Percentiles rank a stretch among this genome's conserved stretches.
phyloP scores from a whole-genome alignment of 2,888 invertebrate genomes.

The Plagodis dolabraria region DNA sequence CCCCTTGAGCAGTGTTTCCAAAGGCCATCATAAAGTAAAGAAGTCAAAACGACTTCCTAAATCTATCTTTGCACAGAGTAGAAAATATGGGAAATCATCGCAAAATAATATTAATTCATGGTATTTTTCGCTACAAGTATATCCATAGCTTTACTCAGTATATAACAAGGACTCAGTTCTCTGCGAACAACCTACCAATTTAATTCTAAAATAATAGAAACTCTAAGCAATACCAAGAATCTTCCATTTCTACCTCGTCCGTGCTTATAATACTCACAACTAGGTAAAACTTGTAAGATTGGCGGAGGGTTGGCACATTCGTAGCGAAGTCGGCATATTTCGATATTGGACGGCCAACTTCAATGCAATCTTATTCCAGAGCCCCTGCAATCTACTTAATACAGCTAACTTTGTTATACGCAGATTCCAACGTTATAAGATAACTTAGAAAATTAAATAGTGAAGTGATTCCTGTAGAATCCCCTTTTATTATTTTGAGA shows the following conservation, averaged over 20 bases:
- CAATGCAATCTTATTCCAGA: constrained; percentile 61
- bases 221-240: constrained; percentile 5
- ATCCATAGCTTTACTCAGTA: no score
- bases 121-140: no score
- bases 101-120: no score
- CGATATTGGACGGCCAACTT: constrained; percentile 64
- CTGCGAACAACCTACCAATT: no score
- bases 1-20: no score
- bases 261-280: constrained; percentile 24
- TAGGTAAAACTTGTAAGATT: constrained; percentile 31
- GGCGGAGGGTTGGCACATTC: constrained; percentile 58
- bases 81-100: no score
- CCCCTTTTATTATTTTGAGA: constrained; percentile 37
- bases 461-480: constrained; percentile 32
- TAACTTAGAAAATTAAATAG: constrained; percentile 37
- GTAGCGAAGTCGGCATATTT: constrained; percentile 65
- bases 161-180: no score
- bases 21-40: no score
- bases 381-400: constrained; percentile 55
- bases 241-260: constrained; percentile 12
- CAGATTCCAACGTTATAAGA: constrained; percentile 31
- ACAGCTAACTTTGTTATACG: constrained; percentile 41
- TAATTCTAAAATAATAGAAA: constrained; percentile 7
- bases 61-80: no score
- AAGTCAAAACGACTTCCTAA: no score